phyloP scores from a whole-genome alignment of 2,888 invertebrate genomes.

The Alloscopus bannaensis region DNA sequence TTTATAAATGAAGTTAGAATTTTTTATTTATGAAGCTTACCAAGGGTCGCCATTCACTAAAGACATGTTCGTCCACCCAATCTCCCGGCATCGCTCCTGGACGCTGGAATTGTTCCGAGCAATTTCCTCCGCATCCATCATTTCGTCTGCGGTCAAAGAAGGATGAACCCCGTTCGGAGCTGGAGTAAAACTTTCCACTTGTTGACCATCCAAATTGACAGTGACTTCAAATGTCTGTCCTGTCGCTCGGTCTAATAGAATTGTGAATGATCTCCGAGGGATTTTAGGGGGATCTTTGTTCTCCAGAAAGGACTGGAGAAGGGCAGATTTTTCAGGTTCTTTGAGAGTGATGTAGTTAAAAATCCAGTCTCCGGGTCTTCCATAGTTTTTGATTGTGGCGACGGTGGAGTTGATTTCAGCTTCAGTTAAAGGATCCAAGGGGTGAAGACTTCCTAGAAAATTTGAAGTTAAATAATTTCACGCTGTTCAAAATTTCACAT shows the following conservation, averaged over 20 bases:
- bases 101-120: neutral
- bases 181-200: conserved; percentile 43
- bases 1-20: conserved; percentile 39
- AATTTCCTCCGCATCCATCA: conserved; percentile 23
- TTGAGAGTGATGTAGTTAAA: conserved; percentile 39
- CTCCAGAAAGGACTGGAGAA: conserved; percentile 21
- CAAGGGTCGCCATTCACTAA: conserved; percentile 57
- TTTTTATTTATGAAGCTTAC: conserved; percentile 40
- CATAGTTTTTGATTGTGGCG: neutral
- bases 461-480: too few species aligned
- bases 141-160: conserved; percentile 34
- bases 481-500: too few species aligned
- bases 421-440: conserved; percentile 31
- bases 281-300: conserved; percentile 27
- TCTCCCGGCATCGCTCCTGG: conserved; percentile 9
- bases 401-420: conserved; percentile 9
- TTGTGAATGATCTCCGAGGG: conserved; percentile 40
- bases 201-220: conserved; percentile 48
- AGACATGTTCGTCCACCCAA: conserved; percentile 55
- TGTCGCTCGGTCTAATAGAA: conserved; percentile 19
- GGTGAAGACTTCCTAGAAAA: conserved; percentile 19
- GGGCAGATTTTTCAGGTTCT: conserved; percentile 30
- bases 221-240: conserved; percentile 26
- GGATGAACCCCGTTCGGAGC: conserved; percentile 18
- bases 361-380: neutral